Evolutionary conservation across 2,113 vertebrate species (phyloP).

Genomic region (Psettodes erumei): DNA sequence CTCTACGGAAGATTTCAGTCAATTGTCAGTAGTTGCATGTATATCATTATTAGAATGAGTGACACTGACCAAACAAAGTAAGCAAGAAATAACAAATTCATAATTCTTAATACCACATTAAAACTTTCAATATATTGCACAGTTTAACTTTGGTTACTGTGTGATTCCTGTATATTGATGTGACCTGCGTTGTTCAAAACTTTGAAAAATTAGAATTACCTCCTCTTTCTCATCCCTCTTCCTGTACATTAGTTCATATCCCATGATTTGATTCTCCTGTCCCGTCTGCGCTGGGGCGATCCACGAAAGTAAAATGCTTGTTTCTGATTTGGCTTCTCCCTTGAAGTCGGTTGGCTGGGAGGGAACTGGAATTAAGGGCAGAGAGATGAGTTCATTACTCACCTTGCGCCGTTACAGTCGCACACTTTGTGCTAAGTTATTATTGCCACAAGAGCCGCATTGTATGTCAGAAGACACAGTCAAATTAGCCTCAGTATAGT

Average conservation of each 20-base stretch:
- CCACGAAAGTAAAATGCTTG: conserved; percentile 96
- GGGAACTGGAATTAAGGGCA: conserved; percentile 85
- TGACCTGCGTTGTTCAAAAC: no score
- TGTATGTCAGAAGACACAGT: conserved; percentile 6
- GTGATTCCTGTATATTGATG: background rate
- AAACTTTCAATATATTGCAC: background rate
- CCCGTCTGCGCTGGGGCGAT: conserved; percentile 87
- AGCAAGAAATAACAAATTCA: no score
- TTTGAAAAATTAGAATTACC: conserved; percentile 75
- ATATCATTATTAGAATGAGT: background rate
- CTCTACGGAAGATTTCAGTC: background rate
- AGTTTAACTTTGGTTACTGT: background rate
- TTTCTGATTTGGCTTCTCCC: conserved; percentile 98
- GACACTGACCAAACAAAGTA: background rate
- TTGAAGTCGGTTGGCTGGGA: conserved; percentile 96
- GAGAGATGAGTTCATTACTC: conserved; percentile 43
- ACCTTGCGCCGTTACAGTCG: conserved; percentile 17
- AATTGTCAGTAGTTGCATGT: background rate
- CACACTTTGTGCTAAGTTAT: conserved; percentile 5
- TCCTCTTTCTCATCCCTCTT: conserved; percentile 96
- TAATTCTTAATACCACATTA: no score
- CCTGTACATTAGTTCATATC: conserved; percentile 95
- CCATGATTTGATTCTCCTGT: conserved; percentile 93
- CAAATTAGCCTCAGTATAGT: background rate
- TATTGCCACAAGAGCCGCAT: conserved; percentile 4